A percentile compares a stretch with the other conserved stretches of the same genome.
phyloP scores from a whole-genome alignment of 2,113 vertebrate genomes.

The Cyphomyrus plagiostoma region DNA sequence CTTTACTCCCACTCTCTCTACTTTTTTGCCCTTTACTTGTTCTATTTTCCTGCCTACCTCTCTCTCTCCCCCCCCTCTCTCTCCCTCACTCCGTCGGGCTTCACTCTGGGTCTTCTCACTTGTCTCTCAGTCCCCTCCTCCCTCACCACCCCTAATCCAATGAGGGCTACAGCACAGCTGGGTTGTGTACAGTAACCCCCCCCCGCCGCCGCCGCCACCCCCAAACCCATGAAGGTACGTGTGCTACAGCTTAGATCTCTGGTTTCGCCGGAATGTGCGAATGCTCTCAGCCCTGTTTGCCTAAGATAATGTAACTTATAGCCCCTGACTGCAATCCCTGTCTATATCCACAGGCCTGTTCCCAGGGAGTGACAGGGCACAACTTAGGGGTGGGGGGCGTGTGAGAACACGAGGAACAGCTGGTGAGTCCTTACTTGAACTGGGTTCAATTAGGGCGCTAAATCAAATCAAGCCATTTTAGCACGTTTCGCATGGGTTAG shows the following conservation, averaged over 20 bases:
- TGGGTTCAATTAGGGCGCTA: background rate
- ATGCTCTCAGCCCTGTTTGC: constrained; percentile 34
- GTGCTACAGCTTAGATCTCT: background rate
- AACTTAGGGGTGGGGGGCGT: background rate
- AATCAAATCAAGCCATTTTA: background rate
- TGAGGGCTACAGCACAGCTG: constrained; percentile 58
- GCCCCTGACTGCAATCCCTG: background rate
- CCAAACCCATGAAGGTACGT: constrained; percentile 19
- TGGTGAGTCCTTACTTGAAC: background rate
- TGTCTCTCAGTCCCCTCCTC: constrained; percentile 51
- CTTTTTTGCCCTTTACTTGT: background rate
- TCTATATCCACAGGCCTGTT: constrained; percentile 18
- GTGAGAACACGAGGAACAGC: background rate
- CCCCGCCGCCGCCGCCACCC: constrained; percentile 39
- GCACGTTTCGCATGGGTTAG: background rate
- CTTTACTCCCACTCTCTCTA: background rate
- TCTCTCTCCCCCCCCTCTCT: background rate
- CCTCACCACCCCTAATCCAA: constrained; percentile 51
- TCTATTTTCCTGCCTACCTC: background rate
- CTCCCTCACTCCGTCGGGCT: background rate
- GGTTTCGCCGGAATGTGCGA: constrained; percentile 12
- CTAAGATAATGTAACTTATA: constrained; percentile 37
- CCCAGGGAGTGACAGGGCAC: constrained; percentile 35
- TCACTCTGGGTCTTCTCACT: background rate
- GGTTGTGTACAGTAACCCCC: constrained; percentile 57